Percentiles rank a stretch among this genome's conserved stretches.
These are phyloP conservation scores for Eupithecia subumbrata DNA, from an alignment of 2,888 invertebrate genomes.

Conservation along the genomic window DNA sequence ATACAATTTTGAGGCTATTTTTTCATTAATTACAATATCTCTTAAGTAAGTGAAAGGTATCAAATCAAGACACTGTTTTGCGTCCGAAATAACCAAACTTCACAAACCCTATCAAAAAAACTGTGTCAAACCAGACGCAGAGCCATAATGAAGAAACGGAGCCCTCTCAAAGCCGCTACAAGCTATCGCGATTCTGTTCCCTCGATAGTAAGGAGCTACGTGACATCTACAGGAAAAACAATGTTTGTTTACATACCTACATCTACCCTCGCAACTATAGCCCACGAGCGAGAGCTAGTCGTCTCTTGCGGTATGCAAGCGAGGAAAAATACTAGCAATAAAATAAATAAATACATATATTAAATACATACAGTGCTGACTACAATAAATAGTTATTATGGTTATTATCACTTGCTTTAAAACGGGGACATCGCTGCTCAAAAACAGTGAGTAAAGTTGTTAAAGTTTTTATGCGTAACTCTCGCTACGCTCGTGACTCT, in stretches of 20 bases:
- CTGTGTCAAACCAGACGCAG: neutral
- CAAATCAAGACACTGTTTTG: neutral
- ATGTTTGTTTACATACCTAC: slow-evolving; percentile 14
- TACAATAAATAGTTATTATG: no score
- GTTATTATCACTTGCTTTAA: no score
- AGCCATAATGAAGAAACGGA: neutral
- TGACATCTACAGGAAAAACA: slow-evolving; percentile 16
- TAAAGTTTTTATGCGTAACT: no score
- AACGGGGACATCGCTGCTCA: no score
- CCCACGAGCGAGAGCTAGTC: neutral
- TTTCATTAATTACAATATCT: no score
- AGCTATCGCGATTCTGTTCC: slow-evolving; percentile 6
- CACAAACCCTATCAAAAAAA: neutral
- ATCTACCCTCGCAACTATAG: slow-evolving; percentile 8
- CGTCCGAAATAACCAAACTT: neutral
- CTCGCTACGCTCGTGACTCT: no score
- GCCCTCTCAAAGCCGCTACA: neutral
- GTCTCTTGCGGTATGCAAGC: neutral
- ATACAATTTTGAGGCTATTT: no score
- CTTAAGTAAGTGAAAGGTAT: neutral
- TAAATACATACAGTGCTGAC: no score
- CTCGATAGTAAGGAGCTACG: slow-evolving; percentile 5
- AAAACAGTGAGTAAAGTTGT: no score
- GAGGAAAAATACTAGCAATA: neutral
- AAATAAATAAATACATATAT: no score